Evolutionary conservation across 2,888 invertebrate genomes (phyloP).

Genomic region (Allolobophora icterica): DNA sequence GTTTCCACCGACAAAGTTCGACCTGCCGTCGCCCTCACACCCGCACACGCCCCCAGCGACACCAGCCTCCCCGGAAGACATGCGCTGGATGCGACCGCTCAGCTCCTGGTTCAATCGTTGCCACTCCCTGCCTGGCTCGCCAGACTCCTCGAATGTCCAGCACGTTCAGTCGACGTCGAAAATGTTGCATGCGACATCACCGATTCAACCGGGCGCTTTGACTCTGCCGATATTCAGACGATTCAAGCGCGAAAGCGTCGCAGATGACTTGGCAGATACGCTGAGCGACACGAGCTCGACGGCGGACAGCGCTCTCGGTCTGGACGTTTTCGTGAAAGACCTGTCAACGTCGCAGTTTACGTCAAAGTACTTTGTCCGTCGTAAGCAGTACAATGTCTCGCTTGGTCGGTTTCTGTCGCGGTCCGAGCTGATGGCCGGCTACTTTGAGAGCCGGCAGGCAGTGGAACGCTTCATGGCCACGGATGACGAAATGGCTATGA

Average conservation of each 20-base stretch:
- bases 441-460: neutral
- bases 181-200: neutral
- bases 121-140: conserved; percentile 61
- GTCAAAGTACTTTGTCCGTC: neutral
- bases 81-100: conserved; percentile 30
- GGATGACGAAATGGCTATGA: neutral
- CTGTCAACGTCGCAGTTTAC: neutral
- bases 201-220: neutral
- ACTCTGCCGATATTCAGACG: neutral
- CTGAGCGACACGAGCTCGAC: conserved; percentile 44
- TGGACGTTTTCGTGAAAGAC: conserved; percentile 32
- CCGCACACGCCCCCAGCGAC: conserved; percentile 58
- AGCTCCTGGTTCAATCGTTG: conserved; percentile 48
- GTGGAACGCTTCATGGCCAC: neutral
- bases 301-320: conserved; percentile 46
- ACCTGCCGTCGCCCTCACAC: conserved; percentile 74
- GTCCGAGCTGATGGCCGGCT: neutral
- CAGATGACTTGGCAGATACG: conserved; percentile 4
- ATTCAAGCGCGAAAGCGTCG: neutral
- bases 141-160: conserved; percentile 37
- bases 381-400: conserved; percentile 25
- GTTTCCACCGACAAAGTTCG: conserved; percentile 66
- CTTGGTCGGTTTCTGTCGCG: conserved; percentile 6
- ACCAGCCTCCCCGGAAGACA: conserved; percentile 50
- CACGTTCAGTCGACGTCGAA: neutral